These are phyloP conservation scores for Clarias laeviceps DNA, from an alignment of 2,797 vertebrate species.

Conservation along the genomic window DNA sequence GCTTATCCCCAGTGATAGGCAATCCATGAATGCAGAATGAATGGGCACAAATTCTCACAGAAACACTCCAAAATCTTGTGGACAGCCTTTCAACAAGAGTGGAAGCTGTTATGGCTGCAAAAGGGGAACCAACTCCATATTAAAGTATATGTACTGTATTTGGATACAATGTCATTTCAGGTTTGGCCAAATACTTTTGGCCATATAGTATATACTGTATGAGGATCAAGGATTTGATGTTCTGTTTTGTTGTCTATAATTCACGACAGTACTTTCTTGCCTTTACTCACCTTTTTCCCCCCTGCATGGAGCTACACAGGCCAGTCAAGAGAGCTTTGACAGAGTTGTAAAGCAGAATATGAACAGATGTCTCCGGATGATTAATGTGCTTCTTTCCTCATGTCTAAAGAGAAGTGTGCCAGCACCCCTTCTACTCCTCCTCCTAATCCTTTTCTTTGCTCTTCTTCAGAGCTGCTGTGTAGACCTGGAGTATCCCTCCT, in stretches of 20 bases:
- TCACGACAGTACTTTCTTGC: conserved; percentile 58
- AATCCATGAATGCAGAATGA: no score
- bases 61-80: no score
- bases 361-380: conserved; percentile 80
- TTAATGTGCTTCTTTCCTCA: conserved; percentile 73
- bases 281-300: conserved; percentile 26
- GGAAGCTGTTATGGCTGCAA: no score
- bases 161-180: no score
- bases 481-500: conserved; percentile 59
- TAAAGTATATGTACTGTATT: no score
- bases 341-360: conserved; percentile 75
- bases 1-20: no score
- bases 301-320: conserved; percentile 25
- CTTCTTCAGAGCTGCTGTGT: conserved; percentile 40
- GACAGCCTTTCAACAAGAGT: no score
- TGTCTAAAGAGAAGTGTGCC: conserved; percentile 67
- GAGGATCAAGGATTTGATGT: conserved; percentile 61
- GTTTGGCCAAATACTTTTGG: no score
- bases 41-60: no score
- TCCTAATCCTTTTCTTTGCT: conserved; percentile 18
- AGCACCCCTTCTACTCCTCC: conserved; percentile 57
- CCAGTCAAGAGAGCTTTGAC: conserved; percentile 66
- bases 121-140: no score
- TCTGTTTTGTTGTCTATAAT: conserved; percentile 65
- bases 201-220: no score